Percentiles rank a stretch among this genome's conserved stretches.
These are phyloP conservation scores for Zenarchopterus dispar DNA, from an alignment of 2,797 vertebrate species.

Conservation along the genomic window DNA sequence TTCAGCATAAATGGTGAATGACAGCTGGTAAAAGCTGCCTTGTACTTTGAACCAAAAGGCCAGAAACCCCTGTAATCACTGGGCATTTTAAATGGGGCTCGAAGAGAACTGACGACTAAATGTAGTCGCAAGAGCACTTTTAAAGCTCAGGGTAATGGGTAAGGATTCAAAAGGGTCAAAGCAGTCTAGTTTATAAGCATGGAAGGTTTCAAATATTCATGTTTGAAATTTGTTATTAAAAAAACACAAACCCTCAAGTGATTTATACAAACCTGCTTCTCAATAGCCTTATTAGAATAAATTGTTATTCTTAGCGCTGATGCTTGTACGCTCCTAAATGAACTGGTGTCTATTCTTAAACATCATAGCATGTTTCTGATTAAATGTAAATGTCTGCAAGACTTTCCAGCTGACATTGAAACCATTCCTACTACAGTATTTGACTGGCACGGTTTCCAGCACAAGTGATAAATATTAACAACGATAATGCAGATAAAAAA, in stretches of 20 bases:
- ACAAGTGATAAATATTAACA: too few relatives aligned
- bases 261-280: neutral
- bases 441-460: neutral
- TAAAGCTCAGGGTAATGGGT: slow-evolving; percentile 15
- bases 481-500: too few relatives aligned
- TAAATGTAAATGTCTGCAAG: too few relatives aligned
- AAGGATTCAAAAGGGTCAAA: slow-evolving; percentile 20
- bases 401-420: neutral
- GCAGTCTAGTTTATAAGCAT: slow-evolving; percentile 13
- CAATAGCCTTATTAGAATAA: neutral
- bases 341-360: neutral
- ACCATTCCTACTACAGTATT: slow-evolving; percentile 5
- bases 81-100: slow-evolving; percentile 49
- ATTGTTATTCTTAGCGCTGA: slow-evolving; percentile 5
- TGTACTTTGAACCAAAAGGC: slow-evolving; percentile 65
- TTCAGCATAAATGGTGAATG: slow-evolving; percentile 21
- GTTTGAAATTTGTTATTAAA: slow-evolving; percentile 8
- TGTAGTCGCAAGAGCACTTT: slow-evolving; percentile 25
- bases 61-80: slow-evolving; percentile 67
- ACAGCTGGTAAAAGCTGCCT: slow-evolving; percentile 60
- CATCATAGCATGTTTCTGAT: neutral
- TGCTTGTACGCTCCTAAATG: neutral
- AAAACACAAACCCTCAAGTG: neutral
- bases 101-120: slow-evolving; percentile 48
- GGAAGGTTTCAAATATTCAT: slow-evolving; percentile 38